Evolutionary conservation across 2,113 vertebrate species (phyloP).

Genomic region (Pelodiscus sinensis): DNA sequence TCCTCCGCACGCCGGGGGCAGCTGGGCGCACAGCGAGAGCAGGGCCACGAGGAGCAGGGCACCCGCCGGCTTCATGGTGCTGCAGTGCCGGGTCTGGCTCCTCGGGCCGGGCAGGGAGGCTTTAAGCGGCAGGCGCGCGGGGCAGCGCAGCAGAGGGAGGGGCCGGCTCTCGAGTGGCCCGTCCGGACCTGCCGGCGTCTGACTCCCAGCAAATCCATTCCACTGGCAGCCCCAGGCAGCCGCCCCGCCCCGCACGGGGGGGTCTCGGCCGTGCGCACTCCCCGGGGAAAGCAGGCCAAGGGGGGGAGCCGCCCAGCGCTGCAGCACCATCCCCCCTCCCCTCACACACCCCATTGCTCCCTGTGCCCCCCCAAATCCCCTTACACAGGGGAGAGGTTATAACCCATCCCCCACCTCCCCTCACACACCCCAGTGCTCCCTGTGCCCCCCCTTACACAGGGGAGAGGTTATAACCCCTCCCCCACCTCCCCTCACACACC

Average conservation of each 20-base stretch:
- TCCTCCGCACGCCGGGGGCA: neutral
- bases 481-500: too few relatives aligned
- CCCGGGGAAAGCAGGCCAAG: neutral
- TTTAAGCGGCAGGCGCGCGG: slow-evolving; percentile 47
- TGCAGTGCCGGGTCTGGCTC: neutral
- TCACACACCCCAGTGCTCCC: too few relatives aligned
- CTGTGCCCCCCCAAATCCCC: too few relatives aligned
- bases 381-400: too few relatives aligned
- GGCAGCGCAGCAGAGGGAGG: neutral
- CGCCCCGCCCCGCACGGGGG: too few relatives aligned
- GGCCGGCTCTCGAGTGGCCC: neutral
- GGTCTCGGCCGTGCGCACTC: neutral
- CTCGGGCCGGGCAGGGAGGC: neutral
- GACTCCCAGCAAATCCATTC: slow-evolving; percentile 38
- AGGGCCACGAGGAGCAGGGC: slow-evolving; percentile 8
- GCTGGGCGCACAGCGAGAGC: neutral
- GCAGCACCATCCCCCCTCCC: neutral
- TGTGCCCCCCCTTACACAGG: too few relatives aligned
- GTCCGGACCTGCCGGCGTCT: neutral
- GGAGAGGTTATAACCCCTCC: too few relatives aligned
- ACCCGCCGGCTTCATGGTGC: slow-evolving; percentile 31
- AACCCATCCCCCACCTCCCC: too few relatives aligned
- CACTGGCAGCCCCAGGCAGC: too few relatives aligned
- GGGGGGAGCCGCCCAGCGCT: neutral
- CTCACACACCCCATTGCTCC: too few relatives aligned